These are phyloP conservation scores for Grus americana DNA, from an alignment of 2,113 vertebrate genomes.

Conservation along the genomic window DNA sequence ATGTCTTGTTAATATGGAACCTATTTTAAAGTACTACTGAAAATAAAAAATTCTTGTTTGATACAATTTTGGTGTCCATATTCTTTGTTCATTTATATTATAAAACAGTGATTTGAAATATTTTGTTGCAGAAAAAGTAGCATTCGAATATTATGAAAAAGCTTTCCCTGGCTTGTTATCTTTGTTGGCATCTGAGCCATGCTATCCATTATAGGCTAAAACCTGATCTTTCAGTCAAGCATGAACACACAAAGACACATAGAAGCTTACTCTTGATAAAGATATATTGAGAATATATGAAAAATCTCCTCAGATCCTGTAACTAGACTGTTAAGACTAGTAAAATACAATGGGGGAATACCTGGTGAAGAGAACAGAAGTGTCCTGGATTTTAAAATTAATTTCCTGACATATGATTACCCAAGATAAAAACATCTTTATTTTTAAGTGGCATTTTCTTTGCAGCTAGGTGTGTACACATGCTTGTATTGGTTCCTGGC, in stretches of 20 bases:
- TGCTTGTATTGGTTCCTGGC: background rate
- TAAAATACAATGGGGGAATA: background rate
- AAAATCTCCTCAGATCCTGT: background rate
- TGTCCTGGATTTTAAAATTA: background rate
- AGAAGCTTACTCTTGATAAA: background rate
- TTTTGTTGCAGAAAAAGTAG: background rate
- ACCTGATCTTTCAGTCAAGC: background rate
- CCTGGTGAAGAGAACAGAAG: background rate
- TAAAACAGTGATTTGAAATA: background rate
- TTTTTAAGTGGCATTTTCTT: conserved; percentile 40
- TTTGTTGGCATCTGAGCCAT: background rate
- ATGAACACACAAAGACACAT: background rate
- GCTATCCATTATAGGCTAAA: background rate
- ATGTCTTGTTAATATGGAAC: background rate
- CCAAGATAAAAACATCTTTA: background rate
- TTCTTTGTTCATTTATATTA: background rate
- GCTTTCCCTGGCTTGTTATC: background rate
- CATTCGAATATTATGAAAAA: background rate
- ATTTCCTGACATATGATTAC: background rate
- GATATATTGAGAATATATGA: background rate
- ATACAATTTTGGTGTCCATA: background rate
- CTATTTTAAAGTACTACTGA: background rate
- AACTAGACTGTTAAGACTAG: background rate
- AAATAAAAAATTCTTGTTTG: background rate
- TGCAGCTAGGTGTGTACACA: background rate